Evolutionary conservation across 2,797 vertebrate species (phyloP).

Genomic region (Enteromius fasciolatus): DNA sequence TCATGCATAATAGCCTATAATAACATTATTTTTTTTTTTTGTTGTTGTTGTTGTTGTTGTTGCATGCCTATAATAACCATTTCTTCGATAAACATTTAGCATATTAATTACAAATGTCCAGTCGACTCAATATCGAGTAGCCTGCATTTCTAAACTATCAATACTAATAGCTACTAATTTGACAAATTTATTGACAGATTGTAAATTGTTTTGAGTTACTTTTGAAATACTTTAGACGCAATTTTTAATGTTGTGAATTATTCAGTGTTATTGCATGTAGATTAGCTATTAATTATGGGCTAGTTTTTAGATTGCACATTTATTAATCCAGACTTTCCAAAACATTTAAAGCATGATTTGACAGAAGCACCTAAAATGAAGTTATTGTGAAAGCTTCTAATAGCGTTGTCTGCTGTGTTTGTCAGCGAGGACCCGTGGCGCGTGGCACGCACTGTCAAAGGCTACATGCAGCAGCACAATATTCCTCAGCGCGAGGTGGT

Average conservation of each 20-base stretch:
- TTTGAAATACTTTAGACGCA: not conserved
- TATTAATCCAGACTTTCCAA: not conserved
- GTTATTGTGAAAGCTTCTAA: not conserved
- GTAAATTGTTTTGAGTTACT: not conserved
- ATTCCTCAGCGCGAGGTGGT: constrained; percentile 98
- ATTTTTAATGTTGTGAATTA: not conserved
- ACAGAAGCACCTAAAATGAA: no score
- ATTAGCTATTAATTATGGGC: not conserved
- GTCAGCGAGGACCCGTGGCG: constrained; percentile 96
- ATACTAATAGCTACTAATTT: not conserved
- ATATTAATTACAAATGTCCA: not conserved
- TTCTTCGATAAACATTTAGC: not conserved
- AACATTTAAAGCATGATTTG: not conserved
- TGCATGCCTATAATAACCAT: not conserved
- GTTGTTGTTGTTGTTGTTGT: not conserved
- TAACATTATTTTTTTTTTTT: not conserved
- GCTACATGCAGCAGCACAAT: constrained; percentile 99
- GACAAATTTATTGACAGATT: not conserved
- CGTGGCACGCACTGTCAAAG: constrained; percentile 97
- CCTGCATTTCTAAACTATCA: no score
- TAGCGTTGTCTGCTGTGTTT: not conserved
- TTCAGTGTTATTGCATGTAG: not conserved
- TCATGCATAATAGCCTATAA: not conserved
- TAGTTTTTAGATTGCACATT: no score
- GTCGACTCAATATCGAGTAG: not conserved